Evolutionary conservation across 2,888 invertebrate species (phyloP).

Genomic region (Deroplatys truncata): DNA sequence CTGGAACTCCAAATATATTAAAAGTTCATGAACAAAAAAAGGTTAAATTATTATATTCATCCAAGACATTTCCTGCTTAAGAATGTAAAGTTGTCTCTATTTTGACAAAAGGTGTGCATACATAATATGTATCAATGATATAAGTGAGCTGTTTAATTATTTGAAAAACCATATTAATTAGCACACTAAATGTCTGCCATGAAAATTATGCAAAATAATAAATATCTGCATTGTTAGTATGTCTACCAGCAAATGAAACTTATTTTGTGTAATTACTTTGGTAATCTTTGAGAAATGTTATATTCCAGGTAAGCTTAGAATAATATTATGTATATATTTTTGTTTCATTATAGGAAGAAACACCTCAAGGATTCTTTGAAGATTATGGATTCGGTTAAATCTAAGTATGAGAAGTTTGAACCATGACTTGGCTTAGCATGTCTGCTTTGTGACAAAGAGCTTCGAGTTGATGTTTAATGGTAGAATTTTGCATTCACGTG

Average conservation of each 20-base stretch:
- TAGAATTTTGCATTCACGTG: neutral
- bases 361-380: slow-evolving; percentile 98
- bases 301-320: neutral
- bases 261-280: neutral
- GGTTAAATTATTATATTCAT: no score
- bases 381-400: slow-evolving; percentile 93
- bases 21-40: no score
- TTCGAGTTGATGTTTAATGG: neutral
- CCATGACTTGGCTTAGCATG: neutral
- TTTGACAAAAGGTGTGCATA: no score
- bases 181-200: neutral
- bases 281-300: neutral
- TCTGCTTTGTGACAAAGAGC: slow-evolving; percentile 1
- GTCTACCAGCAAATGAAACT: no score
- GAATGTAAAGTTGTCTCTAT: no score
- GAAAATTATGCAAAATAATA: no score
- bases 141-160: no score
- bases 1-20: no score
- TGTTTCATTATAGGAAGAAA: slow-evolving; percentile 90
- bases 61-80: no score
- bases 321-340: neutral
- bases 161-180: no score
- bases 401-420: neutral
- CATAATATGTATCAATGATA: no score
- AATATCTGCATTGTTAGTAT: neutral